Base-by-base conservation (phyloP, 2,888 invertebrate species). In the Chydorus sphaericus region DNA sequence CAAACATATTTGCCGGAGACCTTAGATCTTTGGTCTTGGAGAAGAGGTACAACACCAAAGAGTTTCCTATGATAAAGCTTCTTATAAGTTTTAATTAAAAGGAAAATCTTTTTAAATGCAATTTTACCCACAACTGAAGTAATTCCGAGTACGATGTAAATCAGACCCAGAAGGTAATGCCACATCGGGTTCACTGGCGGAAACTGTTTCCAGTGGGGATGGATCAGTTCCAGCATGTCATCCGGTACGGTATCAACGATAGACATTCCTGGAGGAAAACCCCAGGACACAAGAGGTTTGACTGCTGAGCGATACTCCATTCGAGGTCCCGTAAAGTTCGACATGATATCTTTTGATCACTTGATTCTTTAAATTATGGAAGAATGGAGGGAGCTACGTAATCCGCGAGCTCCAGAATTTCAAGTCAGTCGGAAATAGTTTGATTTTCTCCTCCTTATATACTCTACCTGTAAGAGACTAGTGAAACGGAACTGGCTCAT, bases 1-100 rank as follows among this genome's bases (percentile, higher is more conserved):
- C 85, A 63, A 92, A 76, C 64, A 93, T 76, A 70, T 93, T 93
- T 61, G 92, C 90, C 49, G 92, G 92, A 33, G 91, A 90, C 64
- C 88, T 81, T 57, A 93, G 76, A 53, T 72, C 69, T 74, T 84
- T 85, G 55, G 85, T 84, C 52, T 79, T 73, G 61, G 77, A 73
- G 71, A 86, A 86, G 64, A 86, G 83, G 70, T 80, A 85, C 48
- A 84, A 81, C 39, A 73, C 73, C 71, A 78, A 81, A 63, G 82
- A 83, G 65, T 85, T 85, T 62, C 85, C 85, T 55, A 20, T 29
- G 31, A 18, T 38, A 38, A 38, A 18, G n/a, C n/a, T n/a, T n/a
- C n/a, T n/a, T n/a, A n/a, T n/a, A n/a, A n/a, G n/a, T n/a, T 33
- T 33, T 33, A 33, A 8, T 33, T 33, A 4, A 44, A 44, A 26